Base-by-base conservation (phyloP, 2,113 vertebrate species). In the Hemicordylus capensis region DNA sequence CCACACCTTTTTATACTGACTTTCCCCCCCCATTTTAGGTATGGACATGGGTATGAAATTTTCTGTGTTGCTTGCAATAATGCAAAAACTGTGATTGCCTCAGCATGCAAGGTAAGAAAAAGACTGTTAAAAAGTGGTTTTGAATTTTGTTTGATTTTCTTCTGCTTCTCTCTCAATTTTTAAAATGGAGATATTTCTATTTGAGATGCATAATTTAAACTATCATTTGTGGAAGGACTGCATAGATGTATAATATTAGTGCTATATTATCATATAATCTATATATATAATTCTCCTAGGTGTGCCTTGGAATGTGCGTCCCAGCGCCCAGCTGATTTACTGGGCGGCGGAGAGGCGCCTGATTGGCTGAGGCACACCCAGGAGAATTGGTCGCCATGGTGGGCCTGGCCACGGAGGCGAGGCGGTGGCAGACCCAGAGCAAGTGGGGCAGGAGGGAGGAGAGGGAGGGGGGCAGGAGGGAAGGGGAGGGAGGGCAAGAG, bases 31-130 rank as follows among this genome's bases (percentile, higher is more conserved):
- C 85, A 73, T 95, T 94, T 81, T 95, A 99, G 98, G 85, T 99
- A 99, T 12, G 99, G 99, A 83, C 99, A 99, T 37, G 98, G 99
- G 86, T 99, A 98, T 93, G 99, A 99, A 96, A 97, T 98, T 94
- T 99, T 98, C 96, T 98, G 97, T 94, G 96, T 99, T 85, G 96
- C 98, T 34, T 98, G 98, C 85, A 98, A 98, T 94, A 94, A 92
- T 85, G 93, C 95, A 51, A 95, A 94, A 92, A 98, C 97, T 48
- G 26, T 98, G 86, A 95, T 99, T 91, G 98, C 98, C 48, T 99
- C 98, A 34, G 98, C 98, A 1, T 99, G 98, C 93, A 99, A 99
- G 98, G 99, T 99, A 98, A 93, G 93, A 69, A 84, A 81, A 72
- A 63, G n/a, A 42, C 12, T 59, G 14, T 6, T 72, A 6, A 74